These are phyloP conservation scores for Hycleus phaleratus DNA, from an alignment of 1,140 invertebrate genomes.

Conservation along the genomic window DNA sequence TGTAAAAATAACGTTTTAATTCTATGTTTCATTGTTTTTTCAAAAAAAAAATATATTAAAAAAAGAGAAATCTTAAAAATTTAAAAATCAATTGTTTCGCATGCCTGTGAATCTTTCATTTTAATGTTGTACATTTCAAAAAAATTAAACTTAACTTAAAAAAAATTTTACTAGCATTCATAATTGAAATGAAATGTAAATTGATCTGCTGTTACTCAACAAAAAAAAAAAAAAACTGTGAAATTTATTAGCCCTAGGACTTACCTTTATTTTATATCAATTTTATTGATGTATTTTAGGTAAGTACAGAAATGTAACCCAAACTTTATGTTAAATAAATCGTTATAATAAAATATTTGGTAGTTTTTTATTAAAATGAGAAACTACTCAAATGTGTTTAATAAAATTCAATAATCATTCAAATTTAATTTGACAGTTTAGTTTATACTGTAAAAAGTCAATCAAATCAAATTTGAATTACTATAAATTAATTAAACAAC, in stretches of 20 bases:
- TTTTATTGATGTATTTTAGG: slow-evolving; percentile 38
- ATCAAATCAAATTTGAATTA: no score
- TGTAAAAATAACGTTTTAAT: slow-evolving; percentile 15
- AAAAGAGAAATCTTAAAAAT: neutral
- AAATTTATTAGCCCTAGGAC: slow-evolving; percentile 30
- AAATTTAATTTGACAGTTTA: no score
- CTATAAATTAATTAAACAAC: no score
- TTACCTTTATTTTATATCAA: slow-evolving; percentile 33
- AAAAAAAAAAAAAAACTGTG: slow-evolving; percentile 18
- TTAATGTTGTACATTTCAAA: slow-evolving; percentile 11
- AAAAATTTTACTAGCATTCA: slow-evolving; percentile 21
- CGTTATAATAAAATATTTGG: slow-evolving; percentile 30
- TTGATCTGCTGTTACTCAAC: slow-evolving; percentile 34
- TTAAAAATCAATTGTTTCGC: slow-evolving; percentile 13
- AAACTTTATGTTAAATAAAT: slow-evolving; percentile 39
- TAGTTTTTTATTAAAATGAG: no score
- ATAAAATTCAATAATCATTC: no score
- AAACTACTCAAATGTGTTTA: no score
- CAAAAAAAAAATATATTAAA: neutral
- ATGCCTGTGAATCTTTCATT: slow-evolving; percentile 15
- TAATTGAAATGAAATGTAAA: slow-evolving; percentile 25
- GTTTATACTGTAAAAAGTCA: no score
- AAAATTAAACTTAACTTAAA: neutral
- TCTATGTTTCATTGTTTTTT: slow-evolving; percentile 12
- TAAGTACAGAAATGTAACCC: slow-evolving; percentile 37